phyloP scores from a whole-genome alignment of 2,797 vertebrate genomes.

The Sebastes cheni region DNA sequence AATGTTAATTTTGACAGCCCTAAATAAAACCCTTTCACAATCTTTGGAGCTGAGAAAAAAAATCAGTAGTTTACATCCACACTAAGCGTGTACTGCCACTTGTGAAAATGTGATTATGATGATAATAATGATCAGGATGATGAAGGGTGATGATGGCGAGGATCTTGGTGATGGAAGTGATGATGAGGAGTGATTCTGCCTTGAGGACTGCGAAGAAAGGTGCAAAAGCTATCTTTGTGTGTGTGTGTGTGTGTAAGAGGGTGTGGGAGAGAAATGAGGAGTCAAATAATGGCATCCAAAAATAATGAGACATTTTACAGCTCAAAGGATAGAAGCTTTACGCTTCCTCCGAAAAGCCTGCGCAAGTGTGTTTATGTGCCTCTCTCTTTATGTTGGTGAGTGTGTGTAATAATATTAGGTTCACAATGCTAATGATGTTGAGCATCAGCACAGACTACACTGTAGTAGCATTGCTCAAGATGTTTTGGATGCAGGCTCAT shows the following conservation, averaged over 20 bases:
- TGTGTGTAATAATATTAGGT: neutral
- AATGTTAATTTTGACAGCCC: too few species aligned
- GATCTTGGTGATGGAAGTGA: neutral
- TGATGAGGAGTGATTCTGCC: neutral
- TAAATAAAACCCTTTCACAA: neutral
- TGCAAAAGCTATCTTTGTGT: neutral
- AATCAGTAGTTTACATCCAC: neutral
- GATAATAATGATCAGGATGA: neutral
- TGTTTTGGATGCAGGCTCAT: neutral
- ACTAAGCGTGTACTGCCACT: neutral
- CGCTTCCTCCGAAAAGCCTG: neutral
- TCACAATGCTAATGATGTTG: neutral
- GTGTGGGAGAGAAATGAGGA: neutral
- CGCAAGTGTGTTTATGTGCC: neutral
- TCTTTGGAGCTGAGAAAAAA: neutral
- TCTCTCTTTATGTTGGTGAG: neutral
- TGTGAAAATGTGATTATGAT: conserved; percentile 8
- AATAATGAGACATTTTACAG: conserved; percentile 3
- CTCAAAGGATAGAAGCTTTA: neutral
- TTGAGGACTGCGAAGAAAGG: neutral
- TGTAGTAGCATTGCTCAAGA: too few species aligned
- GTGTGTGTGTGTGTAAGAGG: neutral
- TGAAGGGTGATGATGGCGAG: neutral
- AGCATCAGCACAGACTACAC: neutral
- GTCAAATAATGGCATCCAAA: neutral